Evolutionary conservation across 2,113 vertebrate species (phyloP).

Genomic region (Gracilinanus agilis): DNA sequence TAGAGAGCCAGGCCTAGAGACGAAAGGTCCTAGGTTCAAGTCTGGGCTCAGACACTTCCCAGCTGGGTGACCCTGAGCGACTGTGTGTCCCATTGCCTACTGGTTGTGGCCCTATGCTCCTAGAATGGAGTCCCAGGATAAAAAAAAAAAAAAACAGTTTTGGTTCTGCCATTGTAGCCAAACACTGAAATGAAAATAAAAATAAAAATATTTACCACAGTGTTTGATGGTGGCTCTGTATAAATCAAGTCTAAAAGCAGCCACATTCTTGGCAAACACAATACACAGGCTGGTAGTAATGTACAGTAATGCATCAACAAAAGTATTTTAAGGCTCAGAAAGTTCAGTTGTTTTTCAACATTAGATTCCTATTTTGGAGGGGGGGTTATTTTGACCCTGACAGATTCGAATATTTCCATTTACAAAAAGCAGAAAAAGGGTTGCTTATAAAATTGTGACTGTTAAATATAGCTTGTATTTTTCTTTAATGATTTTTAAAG

Average conservation of each 20-base stretch:
- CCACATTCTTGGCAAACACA: slow-evolving; percentile 49
- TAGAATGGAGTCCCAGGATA: too few relatives aligned
- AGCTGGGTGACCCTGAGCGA: too few relatives aligned
- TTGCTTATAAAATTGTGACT: too few relatives aligned
- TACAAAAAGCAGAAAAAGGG: not conserved
- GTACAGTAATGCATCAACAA: not conserved
- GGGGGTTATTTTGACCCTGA: not conserved
- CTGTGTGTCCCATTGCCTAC: too few relatives aligned
- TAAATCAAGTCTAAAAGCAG: slow-evolving; percentile 23
- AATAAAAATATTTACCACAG: slow-evolving; percentile 44
- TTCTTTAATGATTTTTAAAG: too few relatives aligned
- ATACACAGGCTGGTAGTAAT: not conserved
- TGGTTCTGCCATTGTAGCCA: not conserved
- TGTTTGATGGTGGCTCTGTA: slow-evolving; percentile 8
- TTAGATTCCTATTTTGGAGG: not conserved
- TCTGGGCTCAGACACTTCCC: too few relatives aligned
- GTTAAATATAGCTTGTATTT: too few relatives aligned
- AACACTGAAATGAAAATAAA: slow-evolving; percentile 19
- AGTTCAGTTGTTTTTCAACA: slow-evolving; percentile 30
- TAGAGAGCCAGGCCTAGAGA: too few relatives aligned
- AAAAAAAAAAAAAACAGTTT: not conserved
- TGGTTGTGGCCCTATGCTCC: too few relatives aligned
- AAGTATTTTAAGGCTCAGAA: slow-evolving; percentile 45
- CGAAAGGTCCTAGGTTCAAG: too few relatives aligned
- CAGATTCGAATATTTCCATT: not conserved